Base-by-base conservation (phyloP, 2,888 invertebrate species). In the Salpingus planirostris region DNA sequence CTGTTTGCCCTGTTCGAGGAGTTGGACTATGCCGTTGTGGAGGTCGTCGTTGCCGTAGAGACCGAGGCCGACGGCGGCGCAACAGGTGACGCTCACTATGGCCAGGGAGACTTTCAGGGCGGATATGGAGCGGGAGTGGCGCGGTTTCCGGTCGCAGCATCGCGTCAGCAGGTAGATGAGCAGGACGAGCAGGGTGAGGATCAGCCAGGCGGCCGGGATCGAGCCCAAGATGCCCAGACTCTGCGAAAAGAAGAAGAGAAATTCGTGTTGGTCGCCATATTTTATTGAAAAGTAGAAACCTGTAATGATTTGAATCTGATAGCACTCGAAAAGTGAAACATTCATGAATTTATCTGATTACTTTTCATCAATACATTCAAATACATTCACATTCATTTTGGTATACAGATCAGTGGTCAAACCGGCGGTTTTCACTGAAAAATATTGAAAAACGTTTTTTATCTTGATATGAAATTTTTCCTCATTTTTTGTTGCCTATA, bases 11-110 rank as follows among this genome's bases (percentile, higher is more conserved):
- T 91, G 82, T 13, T 50, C 46, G 38, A 54, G 28, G 2, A 54
- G 48, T 32, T 50, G 50, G 50, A 85, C 73, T 59, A 92, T 71
- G 5, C 90, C 91, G 64, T 89, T 89, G 72, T 93, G 91, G 24
- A 91, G 76, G 63, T 91, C 90, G 63, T 93, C 91, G 68, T 93
- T 95, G 21, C 93, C 93, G 66, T 91, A 95, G 23, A 95, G 76
- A 15, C 85, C 92, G 31, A 91, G 76, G 31, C 90, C 92, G 47
- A 92, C 81, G 4, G 89, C 85, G 38, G 86, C 89, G 67, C 90
- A 89, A 59, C 90, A 91, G 44, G 91, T 72, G 38, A 93, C 80
- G 29, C 91, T 83, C 10, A 84, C 79, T 40, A 85, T 76, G 56
- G 85, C 84, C 32, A 86, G 69, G 11, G 81, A 77, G 61, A 84